A percentile compares a stretch with the other conserved stretches of the same genome.
Conservation (phyloP, 1,140 invertebrate genomes). For the Cydia splendana region DNA sequence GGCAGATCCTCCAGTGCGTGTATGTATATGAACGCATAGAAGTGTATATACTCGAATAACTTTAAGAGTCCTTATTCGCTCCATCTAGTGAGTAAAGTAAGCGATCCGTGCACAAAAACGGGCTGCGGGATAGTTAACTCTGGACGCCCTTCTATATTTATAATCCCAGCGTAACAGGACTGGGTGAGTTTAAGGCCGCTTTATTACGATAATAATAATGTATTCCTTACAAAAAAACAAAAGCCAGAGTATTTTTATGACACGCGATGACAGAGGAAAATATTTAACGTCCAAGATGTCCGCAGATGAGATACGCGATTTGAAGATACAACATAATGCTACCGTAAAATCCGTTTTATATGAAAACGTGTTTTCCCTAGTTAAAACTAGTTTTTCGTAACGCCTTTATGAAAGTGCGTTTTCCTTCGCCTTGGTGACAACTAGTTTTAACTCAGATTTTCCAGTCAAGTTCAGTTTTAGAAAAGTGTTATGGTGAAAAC, state of each 20-base stretch:
- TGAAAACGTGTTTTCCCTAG: background rate
- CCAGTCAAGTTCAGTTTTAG: no score
- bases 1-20: no score
- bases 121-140: slow-evolving; percentile 6
- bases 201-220: slow-evolving; percentile 22
- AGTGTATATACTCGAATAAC: background rate
- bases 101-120: slow-evolving; percentile 6
- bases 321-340: background rate
- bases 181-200: slow-evolving; percentile 3
- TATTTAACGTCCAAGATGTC: background rate
- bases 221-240: background rate
- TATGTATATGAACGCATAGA: background rate
- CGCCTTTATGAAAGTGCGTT: no score
- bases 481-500: no score
- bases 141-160: slow-evolving; percentile 16
- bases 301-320: background rate
- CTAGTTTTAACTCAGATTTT: no score
- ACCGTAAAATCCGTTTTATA: no score
- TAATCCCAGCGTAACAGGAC: slow-evolving; percentile 4
- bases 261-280: slow-evolving; percentile 2
- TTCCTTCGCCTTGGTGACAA: no score
- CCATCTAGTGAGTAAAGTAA: background rate
- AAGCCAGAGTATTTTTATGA: background rate
- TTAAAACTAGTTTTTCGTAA: background rate
- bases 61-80: background rate